These are phyloP conservation scores for Alviniconcha marisindica DNA, from an alignment of 1,140 invertebrate species.

Conservation along the genomic window DNA sequence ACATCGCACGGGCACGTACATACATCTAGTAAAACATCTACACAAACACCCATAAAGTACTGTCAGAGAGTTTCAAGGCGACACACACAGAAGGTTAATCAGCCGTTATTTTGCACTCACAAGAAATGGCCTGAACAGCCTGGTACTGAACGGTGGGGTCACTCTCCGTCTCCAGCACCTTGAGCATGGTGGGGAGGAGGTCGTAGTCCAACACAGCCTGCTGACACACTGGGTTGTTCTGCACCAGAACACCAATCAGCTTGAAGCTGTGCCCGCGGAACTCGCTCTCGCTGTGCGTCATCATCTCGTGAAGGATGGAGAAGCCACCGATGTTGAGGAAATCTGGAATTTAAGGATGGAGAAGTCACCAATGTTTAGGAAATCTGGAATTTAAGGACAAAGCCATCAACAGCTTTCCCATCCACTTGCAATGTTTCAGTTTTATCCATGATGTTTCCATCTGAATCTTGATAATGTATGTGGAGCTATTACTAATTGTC, in stretches of 20 bases:
- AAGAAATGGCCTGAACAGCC: slow-evolving; percentile 86
- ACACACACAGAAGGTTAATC: too few species aligned
- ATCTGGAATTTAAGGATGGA: slow-evolving; percentile 82
- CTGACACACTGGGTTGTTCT: slow-evolving; percentile 89
- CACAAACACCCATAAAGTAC: background rate
- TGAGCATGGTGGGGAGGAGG: slow-evolving; percentile 81
- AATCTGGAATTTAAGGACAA: slow-evolving; percentile 83
- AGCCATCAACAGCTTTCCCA: slow-evolving; percentile 86
- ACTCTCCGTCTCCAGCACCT: slow-evolving; percentile 81
- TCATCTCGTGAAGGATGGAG: slow-evolving; percentile 81
- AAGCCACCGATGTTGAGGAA: slow-evolving; percentile 90
- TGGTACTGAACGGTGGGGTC: slow-evolving; percentile 81
- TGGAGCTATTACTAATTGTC: too few species aligned
- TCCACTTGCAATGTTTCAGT: too few species aligned
- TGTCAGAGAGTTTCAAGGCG: background rate
- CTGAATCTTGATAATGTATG: too few species aligned
- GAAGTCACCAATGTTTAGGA: slow-evolving; percentile 88
- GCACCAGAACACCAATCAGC: slow-evolving; percentile 84
- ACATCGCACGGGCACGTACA: too few species aligned
- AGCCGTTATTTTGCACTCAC: too few species aligned
- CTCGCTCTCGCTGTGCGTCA: slow-evolving; percentile 80
- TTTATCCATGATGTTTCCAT: too few species aligned
- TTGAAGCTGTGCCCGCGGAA: slow-evolving; percentile 82
- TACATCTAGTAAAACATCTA: too few species aligned
- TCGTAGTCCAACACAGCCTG: slow-evolving; percentile 80